Percentiles rank a stretch among this genome's conserved stretches.
Conservation (phyloP, 2,113 vertebrate genomes). For the Anthoscopus minutus region DNA sequence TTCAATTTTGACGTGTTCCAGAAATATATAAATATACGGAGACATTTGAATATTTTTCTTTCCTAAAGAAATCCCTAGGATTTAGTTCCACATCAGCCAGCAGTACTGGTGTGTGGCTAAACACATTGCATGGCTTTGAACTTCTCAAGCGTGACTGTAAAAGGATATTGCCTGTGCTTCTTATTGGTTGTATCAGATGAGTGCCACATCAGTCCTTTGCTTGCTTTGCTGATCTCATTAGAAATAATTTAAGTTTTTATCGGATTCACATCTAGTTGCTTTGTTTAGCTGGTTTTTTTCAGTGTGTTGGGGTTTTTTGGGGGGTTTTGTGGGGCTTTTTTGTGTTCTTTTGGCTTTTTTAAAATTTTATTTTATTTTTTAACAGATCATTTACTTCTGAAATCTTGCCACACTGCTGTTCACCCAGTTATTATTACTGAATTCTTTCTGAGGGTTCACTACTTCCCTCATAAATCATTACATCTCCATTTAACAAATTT, state of each 20-base stretch:
- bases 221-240: slow-evolving; percentile 25
- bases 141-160: background rate
- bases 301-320: background rate
- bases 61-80: background rate
- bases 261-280: background rate
- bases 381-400: background rate
- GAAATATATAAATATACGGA: background rate
- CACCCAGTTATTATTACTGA: background rate
- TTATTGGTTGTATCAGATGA: background rate
- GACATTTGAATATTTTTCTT: background rate
- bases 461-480: slow-evolving; percentile 25
- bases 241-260: slow-evolving; percentile 34
- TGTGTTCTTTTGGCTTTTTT: background rate
- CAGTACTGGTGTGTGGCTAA: background rate
- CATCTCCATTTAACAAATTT: background rate
- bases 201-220: background rate
- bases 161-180: background rate
- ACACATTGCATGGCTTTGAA: background rate
- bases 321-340: no score
- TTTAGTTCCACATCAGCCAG: background rate
- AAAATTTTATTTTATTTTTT: background rate
- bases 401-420: background rate
- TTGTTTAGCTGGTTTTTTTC: background rate
- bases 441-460: slow-evolving; percentile 22
- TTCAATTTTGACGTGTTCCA: background rate